Conservation (phyloP, 2,888 invertebrate genomes). For the Drosophila tanythrix region DNA sequence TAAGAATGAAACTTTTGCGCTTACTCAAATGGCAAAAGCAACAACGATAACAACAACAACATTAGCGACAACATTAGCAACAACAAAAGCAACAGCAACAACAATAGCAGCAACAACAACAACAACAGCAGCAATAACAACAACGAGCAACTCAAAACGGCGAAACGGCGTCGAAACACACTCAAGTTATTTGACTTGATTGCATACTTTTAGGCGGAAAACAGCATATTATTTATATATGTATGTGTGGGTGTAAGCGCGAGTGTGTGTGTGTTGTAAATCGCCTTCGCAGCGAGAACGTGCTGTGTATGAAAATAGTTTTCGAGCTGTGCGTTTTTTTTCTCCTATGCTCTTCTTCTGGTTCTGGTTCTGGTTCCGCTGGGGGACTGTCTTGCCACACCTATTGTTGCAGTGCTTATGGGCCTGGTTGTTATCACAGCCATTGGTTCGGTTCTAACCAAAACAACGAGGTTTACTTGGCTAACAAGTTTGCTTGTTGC, state of each 20-base stretch:
- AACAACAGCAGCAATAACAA: slow-evolving; percentile 6
- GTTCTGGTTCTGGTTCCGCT: not conserved
- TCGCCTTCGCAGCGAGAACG: slow-evolving; percentile 36
- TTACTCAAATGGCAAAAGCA: slow-evolving; percentile 46
- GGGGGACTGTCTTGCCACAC: not conserved
- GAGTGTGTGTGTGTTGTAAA: not conserved
- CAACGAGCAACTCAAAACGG: slow-evolving; percentile 12
- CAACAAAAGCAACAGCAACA: slow-evolving; percentile 15
- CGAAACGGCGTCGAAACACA: slow-evolving; percentile 43
- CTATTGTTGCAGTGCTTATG: not conserved
- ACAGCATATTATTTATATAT: slow-evolving; percentile 54
- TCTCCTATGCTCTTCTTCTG: not conserved
- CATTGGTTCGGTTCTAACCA: slow-evolving; percentile 20
- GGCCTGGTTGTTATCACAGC: slow-evolving; percentile 10
- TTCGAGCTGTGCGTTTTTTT: slow-evolving; percentile 32
- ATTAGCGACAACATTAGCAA: slow-evolving; percentile 4
- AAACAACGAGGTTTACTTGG: slow-evolving; percentile 29
- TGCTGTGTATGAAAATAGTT: slow-evolving; percentile 67
- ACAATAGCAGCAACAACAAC: slow-evolving; percentile 1
- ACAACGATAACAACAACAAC: slow-evolving; percentile 4
- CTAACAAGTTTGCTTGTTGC: slow-evolving; percentile 26
- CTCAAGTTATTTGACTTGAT: slow-evolving; percentile 68
- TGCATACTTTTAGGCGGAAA: slow-evolving; percentile 71
- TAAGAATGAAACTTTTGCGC: slow-evolving; percentile 34
- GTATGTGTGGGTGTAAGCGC: not conserved